phyloP scores from a whole-genome alignment of 2,113 vertebrate species.

The Hippocampus abdominalis region DNA sequence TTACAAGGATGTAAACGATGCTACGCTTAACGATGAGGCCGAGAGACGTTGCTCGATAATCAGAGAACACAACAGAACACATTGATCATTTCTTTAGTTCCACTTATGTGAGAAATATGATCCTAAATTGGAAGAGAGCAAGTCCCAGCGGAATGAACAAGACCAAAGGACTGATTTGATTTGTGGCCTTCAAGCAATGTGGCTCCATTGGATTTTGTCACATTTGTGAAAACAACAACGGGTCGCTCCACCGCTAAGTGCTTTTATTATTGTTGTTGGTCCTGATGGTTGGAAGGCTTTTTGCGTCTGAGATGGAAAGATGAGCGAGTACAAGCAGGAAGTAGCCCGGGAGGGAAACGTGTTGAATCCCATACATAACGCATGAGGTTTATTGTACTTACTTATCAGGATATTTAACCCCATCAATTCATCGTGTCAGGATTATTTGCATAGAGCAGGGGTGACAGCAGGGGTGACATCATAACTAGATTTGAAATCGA shows the following conservation, averaged over 20 bases:
- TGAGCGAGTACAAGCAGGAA: constrained; percentile 50
- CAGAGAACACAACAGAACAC: neutral
- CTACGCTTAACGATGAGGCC: constrained; percentile 10
- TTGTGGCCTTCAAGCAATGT: constrained; percentile 37
- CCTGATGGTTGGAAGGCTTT: constrained; percentile 60
- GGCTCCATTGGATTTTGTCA: constrained; percentile 66
- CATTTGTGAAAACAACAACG: constrained; percentile 56
- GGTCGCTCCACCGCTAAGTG: constrained; percentile 59
- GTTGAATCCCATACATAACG: constrained; percentile 68
- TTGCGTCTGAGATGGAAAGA: constrained; percentile 68
- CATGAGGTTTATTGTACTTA: constrained; percentile 56
- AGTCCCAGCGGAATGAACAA: constrained; percentile 13
- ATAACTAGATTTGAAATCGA: too few relatives aligned
- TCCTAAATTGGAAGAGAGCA: neutral
- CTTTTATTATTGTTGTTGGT: constrained; percentile 51
- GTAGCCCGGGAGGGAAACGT: constrained; percentile 45
- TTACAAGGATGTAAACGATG: constrained; percentile 33
- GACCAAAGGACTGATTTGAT: constrained; percentile 45
- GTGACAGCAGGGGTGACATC: neutral
- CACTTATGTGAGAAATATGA: neutral
- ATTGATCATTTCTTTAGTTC: neutral
- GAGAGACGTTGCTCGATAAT: constrained; percentile 6
- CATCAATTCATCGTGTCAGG: neutral
- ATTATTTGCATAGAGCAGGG: neutral
- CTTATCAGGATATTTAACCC: constrained; percentile 42